Evolutionary conservation across 2,888 invertebrate species (phyloP), one percentile per base, ranked within the genome.

Genomic region (Drosophila borborema): DNA sequence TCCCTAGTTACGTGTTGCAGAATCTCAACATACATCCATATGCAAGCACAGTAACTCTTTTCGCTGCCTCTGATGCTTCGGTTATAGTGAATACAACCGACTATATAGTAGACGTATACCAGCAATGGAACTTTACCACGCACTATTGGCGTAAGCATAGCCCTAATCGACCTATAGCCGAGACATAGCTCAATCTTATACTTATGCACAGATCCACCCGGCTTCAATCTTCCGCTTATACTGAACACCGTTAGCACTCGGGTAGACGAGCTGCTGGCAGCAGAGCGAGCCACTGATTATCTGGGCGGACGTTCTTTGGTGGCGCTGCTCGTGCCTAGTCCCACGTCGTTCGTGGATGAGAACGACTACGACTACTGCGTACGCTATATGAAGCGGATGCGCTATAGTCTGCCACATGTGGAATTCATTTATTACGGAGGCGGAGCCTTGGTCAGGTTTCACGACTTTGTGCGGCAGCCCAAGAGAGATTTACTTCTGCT

Each of bases 231-330:
- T 63, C 93, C 95, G 38, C 93, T 92, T 31, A 93, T 95, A 45
- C 91, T 96, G 1, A 93, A 94, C 58, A 93, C 93, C 45, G 91
- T 96, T 18, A 94, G 94, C 66, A 74, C 86, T 14, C 86, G 94
- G 58, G 94, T 95, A 83, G 93, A 93, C 66, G 82, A 91, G 0
- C 93, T 94, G 81, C 92, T 96, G 58, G 93, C 94, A 45, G 92
- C 92, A 3, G 96, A 96, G 86, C 94, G 93, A 59, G 73, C 77
- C 3, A 80, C 76, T 0, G 94, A 94, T 66, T 94, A 94, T 61
- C 94, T 95, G 0, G 96, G 96, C 34, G 96, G 96, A 28, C 95
- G 95, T 76, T 95, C 96, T 0, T 94, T 95, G 36, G 94, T 96
- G 8, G 94, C 95, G 3, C 89, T 97, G 20, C 94, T 96, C 74